Evolutionary conservation across 2,888 invertebrate genomes (phyloP).

Genomic region (Calliphora vomitoria): DNA sequence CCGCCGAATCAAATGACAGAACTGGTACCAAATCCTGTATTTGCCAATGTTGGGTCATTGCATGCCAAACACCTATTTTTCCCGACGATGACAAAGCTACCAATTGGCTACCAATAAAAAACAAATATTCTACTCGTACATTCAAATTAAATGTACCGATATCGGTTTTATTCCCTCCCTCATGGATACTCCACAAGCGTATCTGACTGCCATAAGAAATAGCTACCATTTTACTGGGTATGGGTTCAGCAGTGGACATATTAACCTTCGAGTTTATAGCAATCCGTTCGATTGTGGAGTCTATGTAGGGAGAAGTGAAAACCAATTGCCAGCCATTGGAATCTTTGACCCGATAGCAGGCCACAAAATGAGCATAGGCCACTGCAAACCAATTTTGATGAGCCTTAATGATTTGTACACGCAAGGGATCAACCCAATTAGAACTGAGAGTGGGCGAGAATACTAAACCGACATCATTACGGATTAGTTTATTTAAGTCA

Average conservation of each 20-base stretch:
- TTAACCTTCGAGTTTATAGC: constrained; percentile 91
- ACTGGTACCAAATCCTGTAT: constrained; percentile 98
- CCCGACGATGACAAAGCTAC: constrained; percentile 97
- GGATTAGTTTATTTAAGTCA: constrained; percentile 89
- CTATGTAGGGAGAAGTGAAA: constrained; percentile 96
- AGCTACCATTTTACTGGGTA: constrained; percentile 92
- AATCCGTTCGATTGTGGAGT: constrained; percentile 93
- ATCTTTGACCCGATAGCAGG: constrained; percentile 97
- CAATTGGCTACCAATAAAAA: constrained; percentile 98
- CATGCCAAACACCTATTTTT: constrained; percentile 99
- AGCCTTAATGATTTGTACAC: constrained; percentile 96
- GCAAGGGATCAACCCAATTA: constrained; percentile 92
- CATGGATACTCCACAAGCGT: constrained; percentile 91
- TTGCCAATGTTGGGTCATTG: constrained; percentile 99
- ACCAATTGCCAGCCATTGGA: constrained; percentile 98
- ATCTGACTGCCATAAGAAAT: constrained; percentile 92
- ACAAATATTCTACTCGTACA: constrained; percentile 96
- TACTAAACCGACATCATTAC: constrained; percentile 90
- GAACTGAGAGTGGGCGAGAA: constrained; percentile 86
- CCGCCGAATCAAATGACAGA: constrained; percentile 96
- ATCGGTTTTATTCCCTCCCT: constrained; percentile 90
- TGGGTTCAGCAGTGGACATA: constrained; percentile 85
- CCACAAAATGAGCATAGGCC: constrained; percentile 97
- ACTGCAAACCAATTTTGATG: constrained; percentile 99
- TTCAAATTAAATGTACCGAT: constrained; percentile 95